phyloP scores from a whole-genome alignment of 2,113 vertebrate genomes.

The Lepus timidus region DNA sequence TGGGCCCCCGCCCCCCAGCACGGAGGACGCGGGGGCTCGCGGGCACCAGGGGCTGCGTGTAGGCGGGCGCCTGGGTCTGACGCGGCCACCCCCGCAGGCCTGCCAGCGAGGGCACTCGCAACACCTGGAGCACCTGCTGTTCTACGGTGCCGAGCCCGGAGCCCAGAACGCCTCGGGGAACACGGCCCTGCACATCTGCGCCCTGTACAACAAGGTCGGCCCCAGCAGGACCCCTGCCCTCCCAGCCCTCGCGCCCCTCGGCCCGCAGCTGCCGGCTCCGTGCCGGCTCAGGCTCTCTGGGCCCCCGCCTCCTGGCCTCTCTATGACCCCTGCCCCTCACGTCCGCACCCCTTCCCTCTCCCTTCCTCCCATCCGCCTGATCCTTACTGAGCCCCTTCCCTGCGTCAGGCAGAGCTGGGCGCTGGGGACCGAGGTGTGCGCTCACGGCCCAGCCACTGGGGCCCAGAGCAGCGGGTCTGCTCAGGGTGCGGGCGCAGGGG shows the following conservation, averaged over 20 bases:
- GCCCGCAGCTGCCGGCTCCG: neutral
- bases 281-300: slow-evolving; percentile 82
- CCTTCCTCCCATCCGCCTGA: too few relatives aligned
- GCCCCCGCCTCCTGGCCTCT: too few relatives aligned
- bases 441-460: too few relatives aligned
- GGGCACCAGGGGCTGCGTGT: too few relatives aligned
- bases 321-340: too few relatives aligned
- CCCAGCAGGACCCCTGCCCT: neutral
- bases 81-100: slow-evolving; percentile 51
- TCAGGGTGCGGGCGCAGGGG: neutral
- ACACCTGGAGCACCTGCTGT: slow-evolving; percentile 95
- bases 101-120: slow-evolving; percentile 93
- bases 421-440: neutral
- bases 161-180: slow-evolving; percentile 96
- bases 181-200: slow-evolving; percentile 96
- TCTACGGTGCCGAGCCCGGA: slow-evolving; percentile 94
- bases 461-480: neutral
- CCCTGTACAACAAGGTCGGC: slow-evolving; percentile 95
- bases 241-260: neutral
- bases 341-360: fast-evolving
- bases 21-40: too few relatives aligned
- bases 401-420: neutral
- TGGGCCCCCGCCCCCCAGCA: neutral
- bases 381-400: neutral
- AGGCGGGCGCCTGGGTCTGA: neutral